Evolutionary conservation across 2,797 vertebrate species (phyloP).

Genomic region (Hemitrygon akajei): DNA sequence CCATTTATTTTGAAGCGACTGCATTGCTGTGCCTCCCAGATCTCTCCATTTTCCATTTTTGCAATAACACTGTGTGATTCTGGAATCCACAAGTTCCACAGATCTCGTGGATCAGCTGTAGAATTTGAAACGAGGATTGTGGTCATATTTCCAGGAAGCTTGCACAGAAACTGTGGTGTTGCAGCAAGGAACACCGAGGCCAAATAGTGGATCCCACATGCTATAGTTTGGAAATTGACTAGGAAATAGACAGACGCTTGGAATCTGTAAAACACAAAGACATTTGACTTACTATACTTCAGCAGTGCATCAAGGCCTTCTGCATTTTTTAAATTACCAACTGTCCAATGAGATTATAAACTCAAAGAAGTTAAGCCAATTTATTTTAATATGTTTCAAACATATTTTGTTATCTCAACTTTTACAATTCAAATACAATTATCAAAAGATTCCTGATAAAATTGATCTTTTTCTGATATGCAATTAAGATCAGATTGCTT

Average conservation of each 20-base stretch:
- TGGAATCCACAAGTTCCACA: conserved; percentile 59
- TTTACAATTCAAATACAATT: neutral
- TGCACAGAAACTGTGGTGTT: conserved; percentile 73
- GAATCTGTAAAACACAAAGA: conserved; percentile 61
- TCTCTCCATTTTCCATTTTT: conserved; percentile 61
- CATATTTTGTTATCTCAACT: no score
- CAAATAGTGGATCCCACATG: conserved; percentile 88
- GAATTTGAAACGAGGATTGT: conserved; percentile 64
- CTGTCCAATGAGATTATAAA: neutral
- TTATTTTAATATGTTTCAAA: neutral
- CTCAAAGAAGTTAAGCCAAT: neutral
- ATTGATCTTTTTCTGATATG: neutral
- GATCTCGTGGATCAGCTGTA: conserved; percentile 60
- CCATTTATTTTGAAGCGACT: conserved; percentile 56
- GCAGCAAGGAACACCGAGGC: conserved; percentile 81
- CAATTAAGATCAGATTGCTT: neutral
- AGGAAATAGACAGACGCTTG: conserved; percentile 83
- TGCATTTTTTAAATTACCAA: neutral
- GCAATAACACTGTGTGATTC: conserved; percentile 60
- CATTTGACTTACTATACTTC: neutral
- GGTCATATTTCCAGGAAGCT: conserved; percentile 67
- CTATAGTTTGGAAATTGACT: conserved; percentile 75
- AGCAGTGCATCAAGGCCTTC: neutral
- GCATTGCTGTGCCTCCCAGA: conserved; percentile 83
- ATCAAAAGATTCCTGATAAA: neutral